phyloP scores from a whole-genome alignment of 1,140 invertebrate genomes.

The Drosophila ficusphila region DNA sequence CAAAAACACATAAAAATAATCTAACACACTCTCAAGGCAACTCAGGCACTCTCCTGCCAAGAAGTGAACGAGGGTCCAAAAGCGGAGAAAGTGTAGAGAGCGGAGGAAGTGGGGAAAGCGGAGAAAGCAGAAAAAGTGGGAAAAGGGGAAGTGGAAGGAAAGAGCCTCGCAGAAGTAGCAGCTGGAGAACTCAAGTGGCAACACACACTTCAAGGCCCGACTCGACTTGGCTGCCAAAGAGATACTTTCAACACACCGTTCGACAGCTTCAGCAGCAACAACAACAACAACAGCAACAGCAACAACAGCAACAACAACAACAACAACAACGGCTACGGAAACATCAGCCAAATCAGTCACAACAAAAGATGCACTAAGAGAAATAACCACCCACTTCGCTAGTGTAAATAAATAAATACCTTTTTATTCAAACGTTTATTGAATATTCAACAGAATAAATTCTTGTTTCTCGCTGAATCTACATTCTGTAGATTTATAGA shows the following conservation, averaged over 20 bases:
- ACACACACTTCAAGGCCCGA: conserved; percentile 70
- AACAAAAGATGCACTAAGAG: conserved; percentile 30
- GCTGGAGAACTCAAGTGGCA: conserved; percentile 66
- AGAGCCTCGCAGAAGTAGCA: conserved; percentile 29
- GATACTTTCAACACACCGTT: conserved; percentile 68
- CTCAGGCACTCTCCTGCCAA: conserved; percentile 53
- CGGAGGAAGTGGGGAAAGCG: not conserved
- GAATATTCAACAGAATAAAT: no score
- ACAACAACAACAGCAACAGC: conserved; percentile 22
- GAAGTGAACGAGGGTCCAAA: conserved; percentile 13
- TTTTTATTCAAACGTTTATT: no score
- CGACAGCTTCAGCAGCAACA: conserved; percentile 42
- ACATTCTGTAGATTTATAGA: no score
- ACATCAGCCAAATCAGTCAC: conserved; percentile 67
- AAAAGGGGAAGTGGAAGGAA: not conserved
- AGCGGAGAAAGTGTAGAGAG: not conserved
- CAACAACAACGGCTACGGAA: no score
- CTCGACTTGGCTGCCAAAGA: conserved; percentile 53
- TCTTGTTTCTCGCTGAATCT: no score
- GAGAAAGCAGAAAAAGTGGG: not conserved
- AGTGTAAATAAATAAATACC: no score
- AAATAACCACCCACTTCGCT: no score
- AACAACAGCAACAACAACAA: conserved; percentile 16
- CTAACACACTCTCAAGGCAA: conserved; percentile 66
- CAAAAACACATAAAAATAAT: conserved; percentile 71